phyloP scores from a whole-genome alignment of 2,113 vertebrate genomes.

The Nycticebus coucang region DNA sequence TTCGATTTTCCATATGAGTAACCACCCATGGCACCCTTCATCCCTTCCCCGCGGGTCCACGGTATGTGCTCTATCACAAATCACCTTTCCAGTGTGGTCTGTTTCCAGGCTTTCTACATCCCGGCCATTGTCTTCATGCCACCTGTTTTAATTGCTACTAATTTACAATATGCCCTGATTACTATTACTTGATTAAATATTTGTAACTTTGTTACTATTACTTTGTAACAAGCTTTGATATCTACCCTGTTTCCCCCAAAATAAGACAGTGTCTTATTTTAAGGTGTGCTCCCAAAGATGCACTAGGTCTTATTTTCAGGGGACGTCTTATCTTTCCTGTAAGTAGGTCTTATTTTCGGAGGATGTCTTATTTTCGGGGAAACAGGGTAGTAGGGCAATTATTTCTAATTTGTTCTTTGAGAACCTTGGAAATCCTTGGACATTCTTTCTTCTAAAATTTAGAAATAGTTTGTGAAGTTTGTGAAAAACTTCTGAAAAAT shows the following conservation, averaged over 20 bases:
- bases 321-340: no score
- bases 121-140: accelerated
- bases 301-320: no score
- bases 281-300: no score
- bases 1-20: background rate
- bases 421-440: background rate
- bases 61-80: accelerated
- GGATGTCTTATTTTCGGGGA: no score
- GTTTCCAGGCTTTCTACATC: no score
- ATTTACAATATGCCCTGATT: background rate
- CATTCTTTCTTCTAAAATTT: background rate
- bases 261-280: no score
- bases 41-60: background rate
- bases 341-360: no score
- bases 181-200: background rate
- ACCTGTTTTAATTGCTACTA: background rate
- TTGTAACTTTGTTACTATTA: background rate
- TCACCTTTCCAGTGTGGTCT: background rate
- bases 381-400: no score
- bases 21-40: accelerated
- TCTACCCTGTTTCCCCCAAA: no score
- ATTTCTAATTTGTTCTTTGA: background rate
- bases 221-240: background rate
- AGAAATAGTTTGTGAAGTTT: background rate
- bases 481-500: background rate